Base-by-base conservation (phyloP, 1,140 invertebrate genomes). In the Scaptomyza hsui region DNA sequence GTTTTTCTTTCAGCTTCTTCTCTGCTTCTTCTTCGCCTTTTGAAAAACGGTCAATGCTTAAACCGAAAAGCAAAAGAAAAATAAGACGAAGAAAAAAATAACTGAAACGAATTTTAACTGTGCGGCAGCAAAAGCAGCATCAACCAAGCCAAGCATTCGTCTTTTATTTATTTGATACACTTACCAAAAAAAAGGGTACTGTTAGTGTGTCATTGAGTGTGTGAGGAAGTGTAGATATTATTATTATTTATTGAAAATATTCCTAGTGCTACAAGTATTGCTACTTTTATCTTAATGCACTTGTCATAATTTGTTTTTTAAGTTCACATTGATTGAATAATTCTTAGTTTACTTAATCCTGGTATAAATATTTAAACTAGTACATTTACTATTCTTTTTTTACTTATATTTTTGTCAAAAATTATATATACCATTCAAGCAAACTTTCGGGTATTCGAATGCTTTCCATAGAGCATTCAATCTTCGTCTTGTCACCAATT, bases 41-140 rank as follows among this genome's bases (percentile, higher is more conserved):
- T 42, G 57, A 60, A 59, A 65, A 88, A 88, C 82, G 82, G 77
- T 88, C 82, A 86, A 53, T 73, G 55, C 65, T 76, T 60, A 59
- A 67, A 47, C 65, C 57, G 24, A 65, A 73, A 74, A 72, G 35
- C 37, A 48, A 49, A 52, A 53, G 48, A 59, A 13, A 26, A 49
- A 24, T 15, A 29, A 18, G 24, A 44, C 35, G 18, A 9, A 44
- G 16, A 15, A 52, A 29, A 37, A 37, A 19, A 51, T 10, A 65
- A 52, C 51, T 65, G 68, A 71, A 71, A 71, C 61, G 52, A 57
- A 71, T 71, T 65, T 70, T 51, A 45, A 69, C 47, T 52, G 65
- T 48, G 41, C 41, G 37, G 52, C 56, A 49, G 19, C 12, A 10
- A 18, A 12, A 18, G 35, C 19, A 37, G 37, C 18, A 45, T 32